These are phyloP conservation scores for Hemithea aestivaria DNA, from an alignment of 2,888 invertebrate genomes.

Conservation along the genomic window DNA sequence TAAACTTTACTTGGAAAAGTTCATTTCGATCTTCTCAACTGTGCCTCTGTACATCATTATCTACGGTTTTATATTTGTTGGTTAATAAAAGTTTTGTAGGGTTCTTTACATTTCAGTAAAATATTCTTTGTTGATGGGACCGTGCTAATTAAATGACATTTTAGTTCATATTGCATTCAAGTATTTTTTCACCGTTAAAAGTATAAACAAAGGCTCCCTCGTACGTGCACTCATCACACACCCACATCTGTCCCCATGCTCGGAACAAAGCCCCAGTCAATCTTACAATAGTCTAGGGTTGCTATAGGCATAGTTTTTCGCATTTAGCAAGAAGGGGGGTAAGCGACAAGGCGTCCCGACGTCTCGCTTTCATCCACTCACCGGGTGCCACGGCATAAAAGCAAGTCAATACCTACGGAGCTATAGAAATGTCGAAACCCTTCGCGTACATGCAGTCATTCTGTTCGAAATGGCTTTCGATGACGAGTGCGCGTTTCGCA, in stretches of 20 bases:
- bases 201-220: conserved; percentile 26
- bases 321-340: conserved; percentile 67
- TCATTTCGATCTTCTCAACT: conserved; percentile 40
- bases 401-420: conserved; percentile 49
- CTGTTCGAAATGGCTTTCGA: conserved; percentile 72
- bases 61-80: conserved; percentile 1
- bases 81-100: no score
- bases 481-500: conserved; percentile 69
- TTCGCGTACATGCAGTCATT: conserved; percentile 54
- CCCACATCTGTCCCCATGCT: conserved; percentile 47
- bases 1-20: conserved; percentile 48
- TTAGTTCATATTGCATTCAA: no score
- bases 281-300: conserved; percentile 64
- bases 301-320: conserved; percentile 61
- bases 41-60: conserved; percentile 23
- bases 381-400: conserved; percentile 61
- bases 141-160: no score
- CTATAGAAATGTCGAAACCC: conserved; percentile 37
- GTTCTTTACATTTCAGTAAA: background rate
- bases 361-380: conserved; percentile 73
- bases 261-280: conserved; percentile 65
- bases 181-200: conserved; percentile 20
- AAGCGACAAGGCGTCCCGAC: conserved; percentile 56
- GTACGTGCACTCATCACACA: conserved; percentile 26
- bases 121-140: no score